These are phyloP conservation scores for Sander vitreus DNA, from an alignment of 2,113 vertebrate species.

Conservation along the genomic window DNA sequence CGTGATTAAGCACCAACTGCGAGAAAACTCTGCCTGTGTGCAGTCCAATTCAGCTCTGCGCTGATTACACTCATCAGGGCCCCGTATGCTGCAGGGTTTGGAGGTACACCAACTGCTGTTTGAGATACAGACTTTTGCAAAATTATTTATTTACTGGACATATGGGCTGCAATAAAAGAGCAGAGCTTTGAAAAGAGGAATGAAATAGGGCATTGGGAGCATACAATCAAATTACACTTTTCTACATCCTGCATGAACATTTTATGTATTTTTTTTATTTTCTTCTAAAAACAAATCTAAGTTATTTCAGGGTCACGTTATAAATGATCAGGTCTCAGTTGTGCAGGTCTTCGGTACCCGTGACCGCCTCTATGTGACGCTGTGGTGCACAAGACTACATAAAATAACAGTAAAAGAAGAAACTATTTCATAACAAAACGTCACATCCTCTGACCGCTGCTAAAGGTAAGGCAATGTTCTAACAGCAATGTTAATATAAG, in stretches of 20 bases:
- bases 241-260: neutral
- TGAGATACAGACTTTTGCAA: conserved; percentile 53
- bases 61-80: conserved; percentile 78
- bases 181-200: conserved; percentile 5
- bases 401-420: conserved; percentile 24
- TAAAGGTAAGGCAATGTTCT: conserved; percentile 56
- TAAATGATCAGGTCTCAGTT: neutral
- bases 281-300: neutral
- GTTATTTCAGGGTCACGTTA: neutral
- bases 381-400: neutral
- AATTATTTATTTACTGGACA: conserved; percentile 57
- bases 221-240: neutral
- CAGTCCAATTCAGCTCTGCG: conserved; percentile 72
- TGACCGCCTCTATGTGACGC: neutral
- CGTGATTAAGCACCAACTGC: conserved; percentile 82
- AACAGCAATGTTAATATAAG: neutral
- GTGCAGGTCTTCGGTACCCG: neutral
- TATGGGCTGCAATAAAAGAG: conserved; percentile 45
- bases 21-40: conserved; percentile 74
- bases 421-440: conserved; percentile 33
- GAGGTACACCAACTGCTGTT: conserved; percentile 66
- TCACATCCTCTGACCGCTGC: conserved; percentile 63
- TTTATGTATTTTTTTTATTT: neutral
- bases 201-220: neutral
- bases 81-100: conserved; percentile 67